These are phyloP conservation scores for Ostrea edulis DNA, from an alignment of 1,140 invertebrate species.

Conservation along the genomic window DNA sequence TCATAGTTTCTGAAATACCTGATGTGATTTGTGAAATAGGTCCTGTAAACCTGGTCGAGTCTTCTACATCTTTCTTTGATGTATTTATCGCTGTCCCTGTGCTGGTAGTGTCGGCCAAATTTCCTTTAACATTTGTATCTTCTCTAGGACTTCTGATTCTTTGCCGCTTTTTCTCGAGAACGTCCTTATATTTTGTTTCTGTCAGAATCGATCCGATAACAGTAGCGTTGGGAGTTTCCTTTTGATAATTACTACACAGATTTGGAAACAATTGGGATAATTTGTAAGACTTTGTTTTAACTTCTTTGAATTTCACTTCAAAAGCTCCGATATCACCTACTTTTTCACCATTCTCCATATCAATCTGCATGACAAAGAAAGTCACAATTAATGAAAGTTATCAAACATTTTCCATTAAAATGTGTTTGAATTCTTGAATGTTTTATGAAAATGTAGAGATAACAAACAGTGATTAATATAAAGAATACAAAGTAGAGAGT, in stretches of 20 bases:
- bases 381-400: no score
- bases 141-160: conserved; percentile 9
- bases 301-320: background rate
- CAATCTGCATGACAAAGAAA: background rate
- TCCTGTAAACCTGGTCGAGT: background rate
- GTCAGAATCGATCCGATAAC: background rate
- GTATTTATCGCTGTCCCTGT: background rate
- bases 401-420: no score
- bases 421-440: no score
- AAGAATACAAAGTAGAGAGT: no score
- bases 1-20: background rate
- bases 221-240: background rate
- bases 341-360: background rate
- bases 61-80: background rate
- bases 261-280: background rate
- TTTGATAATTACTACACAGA: background rate
- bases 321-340: background rate
- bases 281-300: background rate
- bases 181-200: background rate
- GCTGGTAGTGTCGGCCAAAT: background rate
- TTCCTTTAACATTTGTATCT: background rate
- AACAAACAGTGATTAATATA: no score
- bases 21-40: background rate
- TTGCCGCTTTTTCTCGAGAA: background rate
- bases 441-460: no score